Conservation (phyloP, 2,113 vertebrate genomes). For the Lepus timidus region DNA sequence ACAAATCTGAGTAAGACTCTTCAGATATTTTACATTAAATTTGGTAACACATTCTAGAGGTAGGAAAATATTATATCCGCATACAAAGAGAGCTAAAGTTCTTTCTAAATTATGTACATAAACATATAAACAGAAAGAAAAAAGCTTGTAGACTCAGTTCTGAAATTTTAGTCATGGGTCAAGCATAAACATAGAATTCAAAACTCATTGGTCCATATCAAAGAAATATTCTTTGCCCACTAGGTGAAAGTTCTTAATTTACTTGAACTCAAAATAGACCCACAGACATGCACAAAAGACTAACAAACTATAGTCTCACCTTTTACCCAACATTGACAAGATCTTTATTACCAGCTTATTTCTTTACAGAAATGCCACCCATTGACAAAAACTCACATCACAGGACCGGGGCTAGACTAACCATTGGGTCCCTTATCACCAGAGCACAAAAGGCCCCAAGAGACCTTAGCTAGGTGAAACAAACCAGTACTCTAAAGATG, state of each 20-base stretch:
- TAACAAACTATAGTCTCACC: neutral
- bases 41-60: neutral
- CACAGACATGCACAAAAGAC: neutral
- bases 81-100: neutral
- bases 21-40: neutral
- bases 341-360: neutral
- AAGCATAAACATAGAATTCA: neutral
- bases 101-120: neutral
- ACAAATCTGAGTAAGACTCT: neutral
- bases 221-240: constrained; percentile 4
- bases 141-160: neutral
- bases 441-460: neutral
- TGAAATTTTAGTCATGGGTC: neutral
- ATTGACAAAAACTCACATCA: neutral
- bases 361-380: neutral
- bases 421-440: neutral
- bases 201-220: neutral
- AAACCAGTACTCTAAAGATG: neutral
- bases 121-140: neutral
- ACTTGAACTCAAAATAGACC: neutral
- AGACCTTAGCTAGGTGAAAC: neutral
- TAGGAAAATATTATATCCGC: neutral
- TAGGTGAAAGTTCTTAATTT: neutral
- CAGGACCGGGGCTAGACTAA: neutral
- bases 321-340: neutral